A percentile compares a stretch with the other conserved stretches of the same genome.
These are phyloP conservation scores for Naso thynnoides DNA, from an alignment of 2,797 vertebrate species.

Conservation along the genomic window DNA sequence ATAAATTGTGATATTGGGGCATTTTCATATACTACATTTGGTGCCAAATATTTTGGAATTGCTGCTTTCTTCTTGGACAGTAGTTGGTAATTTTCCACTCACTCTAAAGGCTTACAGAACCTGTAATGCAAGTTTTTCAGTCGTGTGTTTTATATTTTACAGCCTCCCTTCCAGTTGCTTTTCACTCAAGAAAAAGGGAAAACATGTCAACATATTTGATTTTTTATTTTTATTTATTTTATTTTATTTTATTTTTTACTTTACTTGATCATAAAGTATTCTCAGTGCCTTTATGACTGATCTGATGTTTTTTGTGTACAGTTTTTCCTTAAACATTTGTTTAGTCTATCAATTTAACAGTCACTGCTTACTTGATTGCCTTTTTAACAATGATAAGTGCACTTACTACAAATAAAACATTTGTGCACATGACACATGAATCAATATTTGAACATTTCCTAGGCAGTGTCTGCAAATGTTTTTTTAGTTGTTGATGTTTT, in stretches of 20 bases:
- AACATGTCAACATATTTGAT: too few relatives aligned
- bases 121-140: conserved; percentile 56
- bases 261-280: neutral
- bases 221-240: neutral
- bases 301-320: neutral
- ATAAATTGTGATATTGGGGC: neutral
- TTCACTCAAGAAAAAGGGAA: neutral
- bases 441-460: conserved; percentile 3
- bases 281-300: neutral
- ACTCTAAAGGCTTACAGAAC: conserved; percentile 53
- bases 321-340: neutral
- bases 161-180: neutral
- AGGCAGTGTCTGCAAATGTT: neutral
- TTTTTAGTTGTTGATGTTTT: too few relatives aligned
- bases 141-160: conserved; percentile 21
- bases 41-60: conserved; percentile 10
- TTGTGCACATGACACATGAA: too few relatives aligned
- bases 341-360: neutral
- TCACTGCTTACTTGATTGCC: neutral
- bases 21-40: conserved; percentile 9
- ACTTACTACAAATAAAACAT: neutral
- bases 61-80: conserved; percentile 3
- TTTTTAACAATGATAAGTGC: neutral
- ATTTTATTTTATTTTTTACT: conserved; percentile 8
- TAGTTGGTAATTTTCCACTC: conserved; percentile 66